Percentiles rank a stretch among this genome's conserved stretches.
Conservation (phyloP, 2,888 invertebrate genomes). For the Andrena camellia region DNA sequence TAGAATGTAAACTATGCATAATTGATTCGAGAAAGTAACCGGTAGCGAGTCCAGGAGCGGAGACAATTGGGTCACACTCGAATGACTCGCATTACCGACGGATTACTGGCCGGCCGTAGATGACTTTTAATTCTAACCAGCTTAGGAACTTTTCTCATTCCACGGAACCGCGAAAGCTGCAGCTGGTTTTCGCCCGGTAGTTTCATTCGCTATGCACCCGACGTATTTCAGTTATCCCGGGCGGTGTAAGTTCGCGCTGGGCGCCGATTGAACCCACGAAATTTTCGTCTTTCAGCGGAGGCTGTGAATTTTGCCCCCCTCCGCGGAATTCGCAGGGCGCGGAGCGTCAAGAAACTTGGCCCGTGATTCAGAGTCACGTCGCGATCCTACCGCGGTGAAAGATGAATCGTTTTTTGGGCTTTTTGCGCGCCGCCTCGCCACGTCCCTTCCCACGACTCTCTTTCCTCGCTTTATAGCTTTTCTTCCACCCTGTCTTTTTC, state of each 20-base stretch:
- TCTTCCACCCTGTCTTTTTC: conserved; percentile 12
- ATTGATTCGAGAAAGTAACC: conserved; percentile 55
- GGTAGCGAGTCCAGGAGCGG: conserved; percentile 23
- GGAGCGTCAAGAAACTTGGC: conserved; percentile 53
- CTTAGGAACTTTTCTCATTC: conserved; percentile 72
- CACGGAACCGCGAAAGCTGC: conserved; percentile 47
- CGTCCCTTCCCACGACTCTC: conserved; percentile 13
- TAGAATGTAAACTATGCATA: conserved; percentile 40
- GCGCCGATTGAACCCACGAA: conserved; percentile 54
- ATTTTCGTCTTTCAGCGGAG: conserved; percentile 50
- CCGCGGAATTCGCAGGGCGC: conserved; percentile 63
- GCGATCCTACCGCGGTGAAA: conserved; percentile 63
- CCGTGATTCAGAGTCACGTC: conserved; percentile 66
- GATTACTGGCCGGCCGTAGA: conserved; percentile 64
- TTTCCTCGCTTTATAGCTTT: conserved; percentile 34
- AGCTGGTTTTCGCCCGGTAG: conserved; percentile 46
- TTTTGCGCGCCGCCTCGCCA: conserved; percentile 51
- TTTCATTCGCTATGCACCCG: conserved; percentile 68
- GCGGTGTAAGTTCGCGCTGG: conserved; percentile 5
- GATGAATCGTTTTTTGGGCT: conserved; percentile 67
- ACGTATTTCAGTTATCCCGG: conserved; percentile 70
- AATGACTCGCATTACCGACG: conserved; percentile 62
- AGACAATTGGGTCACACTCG: conserved; percentile 61
- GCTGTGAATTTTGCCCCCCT: conserved; percentile 49
- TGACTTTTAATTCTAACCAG: conserved; percentile 68